These are phyloP conservation scores for Linepithema humile DNA, from an alignment of 1,140 invertebrate genomes.

Conservation along the genomic window DNA sequence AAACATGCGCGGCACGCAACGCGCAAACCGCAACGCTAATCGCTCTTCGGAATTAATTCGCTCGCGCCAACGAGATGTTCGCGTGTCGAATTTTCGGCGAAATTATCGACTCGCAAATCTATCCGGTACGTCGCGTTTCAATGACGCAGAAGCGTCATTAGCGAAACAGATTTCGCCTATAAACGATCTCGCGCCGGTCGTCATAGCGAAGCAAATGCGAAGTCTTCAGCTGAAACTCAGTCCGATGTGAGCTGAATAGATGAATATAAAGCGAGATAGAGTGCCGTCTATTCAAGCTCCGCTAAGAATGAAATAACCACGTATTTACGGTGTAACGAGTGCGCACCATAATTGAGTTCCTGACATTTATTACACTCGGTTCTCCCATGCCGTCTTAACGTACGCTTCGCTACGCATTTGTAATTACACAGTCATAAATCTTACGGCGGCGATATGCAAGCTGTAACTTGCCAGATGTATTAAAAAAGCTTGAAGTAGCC, in stretches of 20 bases:
- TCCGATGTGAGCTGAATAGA: background rate
- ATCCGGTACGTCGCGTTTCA: background rate
- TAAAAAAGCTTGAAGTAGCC: background rate
- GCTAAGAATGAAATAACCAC: background rate
- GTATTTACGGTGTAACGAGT: background rate
- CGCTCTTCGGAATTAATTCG: conserved; percentile 29
- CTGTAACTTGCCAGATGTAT: background rate
- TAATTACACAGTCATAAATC: conserved; percentile 4
- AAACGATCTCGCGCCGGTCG: background rate
- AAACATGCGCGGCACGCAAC: conserved; percentile 15
- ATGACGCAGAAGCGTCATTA: background rate
- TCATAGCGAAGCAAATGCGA: background rate
- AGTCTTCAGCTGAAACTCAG: background rate
- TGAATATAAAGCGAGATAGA: background rate
- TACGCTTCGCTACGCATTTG: background rate
- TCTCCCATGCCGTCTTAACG: background rate
- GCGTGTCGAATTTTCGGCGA: conserved; percentile 2
- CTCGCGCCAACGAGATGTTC: conserved; percentile 1
- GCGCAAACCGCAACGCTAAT: conserved; percentile 25
- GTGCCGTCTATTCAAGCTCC: background rate
- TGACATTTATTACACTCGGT: background rate
- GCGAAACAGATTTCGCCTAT: background rate
- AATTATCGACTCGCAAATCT: background rate
- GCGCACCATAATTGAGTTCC: background rate
- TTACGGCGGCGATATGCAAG: background rate